A percentile compares a stretch with the other conserved stretches of the same genome.
Evolutionary conservation across 2,113 vertebrate species (phyloP).

Genomic region (Aplodontia rufa): DNA sequence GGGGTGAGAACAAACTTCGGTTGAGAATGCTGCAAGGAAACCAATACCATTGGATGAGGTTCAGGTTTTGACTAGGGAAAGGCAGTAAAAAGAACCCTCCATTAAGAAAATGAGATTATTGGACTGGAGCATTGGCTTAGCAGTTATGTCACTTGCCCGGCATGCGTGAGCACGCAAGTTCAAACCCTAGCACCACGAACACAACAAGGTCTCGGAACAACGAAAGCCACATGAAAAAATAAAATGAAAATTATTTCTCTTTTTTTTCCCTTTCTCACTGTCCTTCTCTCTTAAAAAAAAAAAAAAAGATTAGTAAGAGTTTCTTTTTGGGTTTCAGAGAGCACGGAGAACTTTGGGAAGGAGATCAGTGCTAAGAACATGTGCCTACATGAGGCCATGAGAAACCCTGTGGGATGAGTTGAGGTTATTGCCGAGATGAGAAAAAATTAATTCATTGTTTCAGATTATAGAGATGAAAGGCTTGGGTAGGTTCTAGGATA

Average conservation of each 20-base stretch:
- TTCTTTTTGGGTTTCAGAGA: not conserved
- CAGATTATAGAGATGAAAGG: not conserved
- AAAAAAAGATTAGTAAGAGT: too few species aligned
- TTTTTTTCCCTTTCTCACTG: too few species aligned
- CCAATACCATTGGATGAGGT: not conserved
- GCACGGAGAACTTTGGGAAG: not conserved
- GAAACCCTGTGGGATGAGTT: not conserved
- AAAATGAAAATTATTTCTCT: too few species aligned
- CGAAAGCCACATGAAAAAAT: too few species aligned
- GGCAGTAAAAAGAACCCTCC: not conserved
- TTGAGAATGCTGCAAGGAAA: slow-evolving; percentile 3
- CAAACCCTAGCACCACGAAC: too few species aligned
- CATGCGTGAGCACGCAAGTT: too few species aligned
- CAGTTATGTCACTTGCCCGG: too few species aligned
- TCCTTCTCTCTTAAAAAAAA: too few species aligned
- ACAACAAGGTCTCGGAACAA: too few species aligned
- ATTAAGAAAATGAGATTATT: not conserved
- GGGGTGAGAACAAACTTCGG: not conserved
- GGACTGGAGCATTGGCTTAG: too few species aligned
- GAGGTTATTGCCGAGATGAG: not conserved
- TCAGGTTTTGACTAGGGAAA: not conserved
- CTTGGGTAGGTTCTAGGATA: not conserved
- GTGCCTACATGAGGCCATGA: not conserved
- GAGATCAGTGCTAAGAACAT: not conserved
- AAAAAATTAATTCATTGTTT: slow-evolving; percentile 2